Evolutionary conservation across 2,888 invertebrate genomes (phyloP), one percentile per base, ranked within the genome.

Genomic region (Cephus spinipes): DNA sequence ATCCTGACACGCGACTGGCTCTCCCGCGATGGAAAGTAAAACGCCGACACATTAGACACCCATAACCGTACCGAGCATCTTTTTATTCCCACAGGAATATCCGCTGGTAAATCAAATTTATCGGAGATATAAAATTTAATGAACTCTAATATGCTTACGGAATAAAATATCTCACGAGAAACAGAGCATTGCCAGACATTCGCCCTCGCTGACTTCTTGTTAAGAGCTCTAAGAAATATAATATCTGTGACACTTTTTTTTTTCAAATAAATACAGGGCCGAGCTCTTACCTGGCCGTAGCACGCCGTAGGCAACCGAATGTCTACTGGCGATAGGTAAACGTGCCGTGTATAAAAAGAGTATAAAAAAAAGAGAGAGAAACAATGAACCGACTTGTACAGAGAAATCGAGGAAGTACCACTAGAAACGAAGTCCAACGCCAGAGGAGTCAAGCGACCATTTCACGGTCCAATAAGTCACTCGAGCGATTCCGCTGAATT

Each of bases 401-500:
- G 15, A 55, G 9, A 55, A 55, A 30, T 30, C 71, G 30, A 3
- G 33, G 30, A 34, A 31, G 31, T 71, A 71, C 15, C 71, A 71
- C 31, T 11, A 34, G 32, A 6, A 12, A 71, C 0, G 12, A 71
- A 15, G 32, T 71, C 32, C 71, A 71, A 15, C 6, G 33, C 6
- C 30, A 23, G 71, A 30, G 11, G 71, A 12, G 11, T 32, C 32
- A 30, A 73, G 23, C n/a, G 74, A 35, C 35, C 81, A 81, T 82
- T 82, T 82, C 82, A 82, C 79, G 82, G 77, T 81, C 81, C 81
- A 81, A 82, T 79, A 79, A 82, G 81, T 82, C 81, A 78, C 79
- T 23, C 36, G 35, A 31, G 30, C 32, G 32, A 71, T 33, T 33
- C 15, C 3, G 74, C 35, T 36, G 33, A 32, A 33, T 35, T 33